Base-by-base conservation (phyloP, 2,113 vertebrate genomes). In the Oxyruncus cristatus region DNA sequence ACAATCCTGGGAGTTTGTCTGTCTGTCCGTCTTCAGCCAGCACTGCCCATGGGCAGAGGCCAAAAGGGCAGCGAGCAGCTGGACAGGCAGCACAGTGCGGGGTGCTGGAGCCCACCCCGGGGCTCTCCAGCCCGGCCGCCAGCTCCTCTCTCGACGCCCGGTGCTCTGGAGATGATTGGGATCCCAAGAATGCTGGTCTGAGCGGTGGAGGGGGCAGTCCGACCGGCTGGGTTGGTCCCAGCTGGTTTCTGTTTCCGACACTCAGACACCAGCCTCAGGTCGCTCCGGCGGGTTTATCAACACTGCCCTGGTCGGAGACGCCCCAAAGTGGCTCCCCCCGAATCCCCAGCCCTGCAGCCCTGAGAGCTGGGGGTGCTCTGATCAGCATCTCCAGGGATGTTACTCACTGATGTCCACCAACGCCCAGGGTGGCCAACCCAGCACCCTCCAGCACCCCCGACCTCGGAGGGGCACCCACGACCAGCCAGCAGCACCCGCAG, bases 181-280 rank as follows among this genome's bases (percentile, higher is more conserved):
- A 92, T 92, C 42, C 87, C 77, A 96, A 82, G 96, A 96, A 96
- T 95, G 96, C 93, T 63, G 95, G 91, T 78, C 42, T 4, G 91
- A 87, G 78, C 28, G 7, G 88, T 3, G 47, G 95, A 95, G 96
- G 94, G 95, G 96, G 94, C 87, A 95, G 96, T 95, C 93, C 93
- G 61, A 97, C 96, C 96, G 94, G 96, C 95, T 95, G 92, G 96
- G 93, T 96, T 95, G 92, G 96, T 97, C 94, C 92, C 81, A 75
- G 91, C 96, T 96, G 95, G 95, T 97, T 97, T 96, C 96, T 96
- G 95, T 95, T 97, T 95, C 96, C 55, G 20, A 92, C 93, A 93
- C 94, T 95, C 95, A 96, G 91, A 95, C 95, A 95, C 46, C 94
- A 96, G 95, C 95, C 95, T 33, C 83, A 67, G 95, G 95, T 95